These are phyloP conservation scores for Anarhynchus alexandrinus DNA, from an alignment of 2,113 vertebrate genomes.

Conservation along the genomic window DNA sequence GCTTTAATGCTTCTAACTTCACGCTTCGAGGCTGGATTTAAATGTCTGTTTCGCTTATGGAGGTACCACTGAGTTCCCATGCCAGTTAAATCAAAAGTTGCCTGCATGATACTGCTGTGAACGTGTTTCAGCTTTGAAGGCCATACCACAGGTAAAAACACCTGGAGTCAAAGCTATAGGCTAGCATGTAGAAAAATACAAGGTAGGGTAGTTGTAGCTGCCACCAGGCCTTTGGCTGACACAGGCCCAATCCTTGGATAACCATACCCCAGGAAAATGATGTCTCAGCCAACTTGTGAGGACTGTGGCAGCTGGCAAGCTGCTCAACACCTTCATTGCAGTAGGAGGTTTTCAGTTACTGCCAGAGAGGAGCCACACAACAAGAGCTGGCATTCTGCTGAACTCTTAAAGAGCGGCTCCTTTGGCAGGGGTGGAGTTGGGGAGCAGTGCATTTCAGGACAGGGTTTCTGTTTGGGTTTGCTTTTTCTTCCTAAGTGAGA, in stretches of 20 bases:
- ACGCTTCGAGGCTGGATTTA: not conserved
- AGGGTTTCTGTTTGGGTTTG: not conserved
- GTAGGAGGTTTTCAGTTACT: not conserved
- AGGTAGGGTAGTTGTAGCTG: not conserved
- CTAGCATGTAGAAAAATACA: not conserved
- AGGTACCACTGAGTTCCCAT: not conserved
- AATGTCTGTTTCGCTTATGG: rapidly evolving
- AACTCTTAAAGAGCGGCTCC: not conserved
- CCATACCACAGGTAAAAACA: not conserved
- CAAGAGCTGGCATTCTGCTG: not conserved
- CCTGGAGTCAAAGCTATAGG: not conserved
- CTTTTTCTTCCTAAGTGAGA: not conserved
- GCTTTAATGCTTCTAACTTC: not conserved
- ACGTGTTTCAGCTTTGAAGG: not conserved
- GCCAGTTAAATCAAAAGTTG: not conserved
- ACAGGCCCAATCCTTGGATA: not conserved
- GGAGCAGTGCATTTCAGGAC: not conserved
- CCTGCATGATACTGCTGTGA: rapidly evolving
- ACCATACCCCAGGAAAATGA: not conserved
- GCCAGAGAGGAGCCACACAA: not conserved
- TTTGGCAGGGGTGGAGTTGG: not conserved
- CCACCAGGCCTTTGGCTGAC: not conserved
- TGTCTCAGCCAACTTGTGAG: rapidly evolving
- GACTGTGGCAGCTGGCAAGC: not conserved
- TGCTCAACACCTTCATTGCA: rapidly evolving